Evolutionary conservation across 1,140 invertebrate genomes (phyloP), one percentile per base, ranked within the genome.

Genomic region (Atta colombica): DNA sequence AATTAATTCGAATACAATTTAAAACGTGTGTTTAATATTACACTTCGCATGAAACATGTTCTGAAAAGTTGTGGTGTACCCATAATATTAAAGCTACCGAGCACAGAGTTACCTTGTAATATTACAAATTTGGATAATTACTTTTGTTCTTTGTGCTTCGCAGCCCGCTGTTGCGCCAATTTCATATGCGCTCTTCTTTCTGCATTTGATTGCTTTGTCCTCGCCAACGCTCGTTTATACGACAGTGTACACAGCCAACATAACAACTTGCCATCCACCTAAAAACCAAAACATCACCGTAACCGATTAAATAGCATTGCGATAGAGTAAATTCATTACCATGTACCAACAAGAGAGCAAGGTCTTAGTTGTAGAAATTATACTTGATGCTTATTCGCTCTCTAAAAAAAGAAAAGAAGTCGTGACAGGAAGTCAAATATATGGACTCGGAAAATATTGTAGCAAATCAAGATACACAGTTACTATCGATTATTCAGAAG

Each of bases 171-270:
- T 92, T 97, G 93, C 78, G 96, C 92, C 94, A 97, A 93, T 96
- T 97, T 97, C 89, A 97, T 93, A 90, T 97, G 97, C 21, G 97
- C 96, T 93, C 97, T 96, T 87, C 97, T 96, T 63, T 97, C 97
- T 21, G 97, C 96, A 91, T 98, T 97, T 16, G 97, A 97, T 91
- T 98, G 98, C 95, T 98, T 99, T 58, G 98, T 98, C 93, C 98
- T 98, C 1, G 98, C 98, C 91, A 99, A 93, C 0, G 99, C 98
- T 92, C 98, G 96, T 95, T 99, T 99, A 93, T 98, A 98, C 0
- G 99, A 99, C 88, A 99, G 96, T 14, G 99, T 99, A 95, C 99
- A 99, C 10, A 99, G 96, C 99, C 99, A 99, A 95, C 99, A 99
- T 55, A 99, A 96, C 60, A 99, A 94, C 95, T 99, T 99, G 1